Evolutionary conservation across 2,888 invertebrate species (phyloP), one percentile per base, ranked within the genome.

Genomic region (Lasioglossum marginatum): DNA sequence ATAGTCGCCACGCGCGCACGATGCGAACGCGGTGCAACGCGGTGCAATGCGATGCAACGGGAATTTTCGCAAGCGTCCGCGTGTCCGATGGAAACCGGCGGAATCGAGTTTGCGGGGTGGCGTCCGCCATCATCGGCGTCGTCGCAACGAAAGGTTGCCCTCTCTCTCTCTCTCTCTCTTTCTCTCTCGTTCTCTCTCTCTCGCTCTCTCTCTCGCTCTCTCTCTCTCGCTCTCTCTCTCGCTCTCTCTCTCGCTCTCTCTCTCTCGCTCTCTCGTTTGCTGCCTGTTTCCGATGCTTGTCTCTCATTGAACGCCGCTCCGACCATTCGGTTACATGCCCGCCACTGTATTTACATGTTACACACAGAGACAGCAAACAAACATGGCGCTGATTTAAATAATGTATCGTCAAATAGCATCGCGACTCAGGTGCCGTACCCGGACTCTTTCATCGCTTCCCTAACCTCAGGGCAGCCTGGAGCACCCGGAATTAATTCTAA

Each of bases 321-420:
- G 75, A 79, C 63, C 57, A 63, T 73, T 81, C 48, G 85, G 68
- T 77, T 19, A 71, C 88, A 57, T 63, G 77, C 77, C 85, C 81
- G 81, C 73, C 83, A 82, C 85, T 90, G 86, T 92, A 92, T 92
- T 92, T 92, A 90, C 92, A 89, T 88, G 91, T 84, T 80, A 87
- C 91, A 92, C 91, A 91, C 92, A 92, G 89, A 89, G 91, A 91
- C 89, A 81, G 88, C 88, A 93, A 92, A 93, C 93, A 93, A 90
- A 81, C 91, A 87, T 87, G 86, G 88, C 91, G 92, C 91, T 93
- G 92, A 93, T 92, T 93, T 93, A 93, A 93, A 92, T 92, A 92
- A 92, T 93, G 92, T 92, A 92, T 92, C 84, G 87, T 82, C 92
- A 92, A 92, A 93, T 90, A 92, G 82, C 84, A 87, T 87, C 82